These are phyloP conservation scores for Didymodactylos carnosus DNA, from an alignment of 2,888 invertebrate species.

Conservation along the genomic window DNA sequence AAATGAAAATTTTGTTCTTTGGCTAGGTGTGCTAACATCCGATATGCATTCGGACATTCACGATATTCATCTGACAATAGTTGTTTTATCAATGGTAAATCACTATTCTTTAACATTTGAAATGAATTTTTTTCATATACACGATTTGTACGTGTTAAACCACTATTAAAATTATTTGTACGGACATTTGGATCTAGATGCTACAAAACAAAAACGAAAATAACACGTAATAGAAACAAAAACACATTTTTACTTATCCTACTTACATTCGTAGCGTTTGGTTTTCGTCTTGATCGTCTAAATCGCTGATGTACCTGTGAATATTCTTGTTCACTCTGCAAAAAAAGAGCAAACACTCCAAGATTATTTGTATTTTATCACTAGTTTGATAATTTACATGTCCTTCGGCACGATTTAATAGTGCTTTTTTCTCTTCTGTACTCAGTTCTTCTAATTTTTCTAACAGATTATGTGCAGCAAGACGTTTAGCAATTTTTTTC, in stretches of 20 bases:
- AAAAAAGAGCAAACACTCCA: not conserved
- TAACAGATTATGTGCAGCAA: slow-evolving; percentile 64
- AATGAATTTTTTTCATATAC: not conserved
- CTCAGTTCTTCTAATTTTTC: slow-evolving; percentile 15
- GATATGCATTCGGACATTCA: not conserved
- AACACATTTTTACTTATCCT: not conserved
- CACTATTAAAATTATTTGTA: not conserved
- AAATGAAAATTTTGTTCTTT: not conserved
- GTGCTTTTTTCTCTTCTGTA: not conserved
- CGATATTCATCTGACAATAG: not conserved
- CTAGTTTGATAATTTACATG: too few relatives aligned
- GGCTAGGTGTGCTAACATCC: not conserved
- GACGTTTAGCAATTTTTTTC: slow-evolving; percentile 71
- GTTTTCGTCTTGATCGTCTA: not conserved
- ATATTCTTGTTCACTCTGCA: not conserved
- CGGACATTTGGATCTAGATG: not conserved
- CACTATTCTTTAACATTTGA: not conserved
- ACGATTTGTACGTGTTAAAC: not conserved
- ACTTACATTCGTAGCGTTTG: not conserved
- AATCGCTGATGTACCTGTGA: not conserved
- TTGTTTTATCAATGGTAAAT: not conserved
- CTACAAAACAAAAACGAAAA: not conserved
- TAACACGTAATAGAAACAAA: not conserved
- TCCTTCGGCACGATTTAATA: not conserved
- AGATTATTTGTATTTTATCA: not conserved